Percentiles rank a stretch among this genome's conserved stretches.
These are phyloP conservation scores for Anoplopoma fimbria DNA, from an alignment of 2,113 vertebrate species.

Conservation along the genomic window DNA sequence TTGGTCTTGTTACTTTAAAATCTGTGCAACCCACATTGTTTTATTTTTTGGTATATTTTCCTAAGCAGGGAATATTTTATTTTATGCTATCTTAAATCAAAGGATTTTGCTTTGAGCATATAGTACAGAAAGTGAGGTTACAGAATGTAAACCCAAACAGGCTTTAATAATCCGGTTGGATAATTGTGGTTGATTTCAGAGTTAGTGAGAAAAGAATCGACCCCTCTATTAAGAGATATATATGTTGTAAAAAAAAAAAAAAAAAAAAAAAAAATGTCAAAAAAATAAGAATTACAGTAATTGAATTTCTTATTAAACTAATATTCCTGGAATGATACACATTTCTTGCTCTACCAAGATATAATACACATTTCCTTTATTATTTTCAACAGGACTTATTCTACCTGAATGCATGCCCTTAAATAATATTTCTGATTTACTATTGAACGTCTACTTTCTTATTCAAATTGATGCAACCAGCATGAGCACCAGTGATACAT, in stretches of 20 bases:
- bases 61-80: neutral
- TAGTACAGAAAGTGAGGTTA: neutral
- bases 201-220: neutral
- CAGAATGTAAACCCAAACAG: neutral
- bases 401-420: constrained; percentile 1
- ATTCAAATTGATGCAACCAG: too few relatives aligned
- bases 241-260: neutral
- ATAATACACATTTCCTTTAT: neutral
- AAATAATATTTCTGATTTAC: constrained; percentile 7
- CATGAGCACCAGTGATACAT: constrained; percentile 33
- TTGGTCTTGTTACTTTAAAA: neutral
- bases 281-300: neutral
- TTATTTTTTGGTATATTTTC: neutral
- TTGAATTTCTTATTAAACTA: neutral
- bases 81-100: neutral
- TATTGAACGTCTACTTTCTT: too few relatives aligned
- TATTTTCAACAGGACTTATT: neutral
- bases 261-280: neutral
- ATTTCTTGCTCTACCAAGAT: constrained; percentile 5
- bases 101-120: neutral
- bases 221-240: neutral
- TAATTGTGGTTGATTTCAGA: neutral
- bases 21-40: too few relatives aligned
- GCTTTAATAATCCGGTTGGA: neutral
- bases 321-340: neutral